A percentile compares a stretch with the other conserved stretches of the same genome.
Conservation (phyloP, 2,888 invertebrate genomes). For the Dyspetes luteomarginatus region DNA sequence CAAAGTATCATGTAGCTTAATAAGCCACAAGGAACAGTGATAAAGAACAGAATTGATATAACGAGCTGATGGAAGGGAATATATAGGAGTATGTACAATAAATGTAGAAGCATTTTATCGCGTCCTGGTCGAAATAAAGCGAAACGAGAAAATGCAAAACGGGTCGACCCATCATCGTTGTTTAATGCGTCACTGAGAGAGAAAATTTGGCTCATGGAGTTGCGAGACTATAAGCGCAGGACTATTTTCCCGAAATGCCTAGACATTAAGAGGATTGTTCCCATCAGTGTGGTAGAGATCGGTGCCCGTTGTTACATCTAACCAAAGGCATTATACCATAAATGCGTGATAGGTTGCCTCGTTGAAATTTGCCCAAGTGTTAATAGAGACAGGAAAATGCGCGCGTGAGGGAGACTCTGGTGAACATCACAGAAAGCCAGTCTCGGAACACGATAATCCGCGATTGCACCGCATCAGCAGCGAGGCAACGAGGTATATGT, state of each 20-base stretch:
- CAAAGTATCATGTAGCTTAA: not conserved
- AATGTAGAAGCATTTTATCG: not conserved
- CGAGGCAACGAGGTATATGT: slow-evolving; percentile 23
- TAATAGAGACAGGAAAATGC: slow-evolving; percentile 58
- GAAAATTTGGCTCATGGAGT: slow-evolving; percentile 10
- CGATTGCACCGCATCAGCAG: slow-evolving; percentile 60
- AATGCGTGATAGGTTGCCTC: slow-evolving; percentile 59
- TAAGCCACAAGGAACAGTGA: not conserved
- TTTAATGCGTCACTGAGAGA: not conserved
- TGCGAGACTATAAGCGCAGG: not conserved
- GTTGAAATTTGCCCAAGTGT: slow-evolving; percentile 63
- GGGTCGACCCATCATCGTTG: not conserved
- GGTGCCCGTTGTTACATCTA: slow-evolving; percentile 29
- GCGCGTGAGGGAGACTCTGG: slow-evolving; percentile 36
- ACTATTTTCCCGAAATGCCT: slow-evolving; percentile 45
- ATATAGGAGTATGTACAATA: not conserved
- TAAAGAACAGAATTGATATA: not conserved
- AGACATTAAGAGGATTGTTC: slow-evolving; percentile 66
- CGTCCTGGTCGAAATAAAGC: not conserved
- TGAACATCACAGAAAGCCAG: slow-evolving; percentile 51
- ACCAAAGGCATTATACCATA: slow-evolving; percentile 26
- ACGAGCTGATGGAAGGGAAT: not conserved
- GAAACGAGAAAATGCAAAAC: not conserved
- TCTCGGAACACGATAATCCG: slow-evolving; percentile 64
- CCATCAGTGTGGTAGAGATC: slow-evolving; percentile 58